Base-by-base conservation (phyloP, 2,888 invertebrate genomes). In the Oasisia sp. region DNA sequence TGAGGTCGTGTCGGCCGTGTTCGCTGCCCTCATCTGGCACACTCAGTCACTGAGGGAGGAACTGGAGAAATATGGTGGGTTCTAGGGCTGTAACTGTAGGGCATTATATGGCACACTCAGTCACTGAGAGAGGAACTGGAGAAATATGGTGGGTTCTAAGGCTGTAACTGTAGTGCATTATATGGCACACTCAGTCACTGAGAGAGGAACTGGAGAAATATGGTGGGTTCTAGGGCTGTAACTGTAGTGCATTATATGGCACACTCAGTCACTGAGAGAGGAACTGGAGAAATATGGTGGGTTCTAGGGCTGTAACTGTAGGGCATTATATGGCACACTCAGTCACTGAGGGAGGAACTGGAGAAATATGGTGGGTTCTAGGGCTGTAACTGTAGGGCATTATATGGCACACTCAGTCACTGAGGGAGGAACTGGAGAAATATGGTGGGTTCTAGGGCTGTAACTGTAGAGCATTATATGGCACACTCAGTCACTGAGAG, bases 301-400 rank as follows among this genome's bases (percentile, higher is more conserved):
- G 91, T 58, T 91, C 11, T 8, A 38, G 38, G 38, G n/a, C 89
- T n/a, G 27, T 74, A n/a, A n/a, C n/a, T n/a, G n/a, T n/a, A n/a
- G n/a, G n/a, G n/a, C n/a, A n/a, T n/a, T n/a, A n/a, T n/a, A n/a
- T 96, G 96, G 96, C 96, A 96, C 93, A 95, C 96, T 14, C 96
- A 96, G 93, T 94, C 95, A 91, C 94, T 96, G 9, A 93, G 96
- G 92, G 96, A 96, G 91, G 96, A 96, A 89, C 92, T 95, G 11
- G 94, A 95, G 32, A 95, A 95, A 94, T 95, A 95, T 93, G 93
- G 96, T 96, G 32, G 19, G 91, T 58, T 91, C 11, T 8, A 38
- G 38, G 38, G n/a, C 89, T n/a, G 27, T 74, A n/a, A n/a, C n/a
- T n/a, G n/a, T n/a, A n/a, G n/a, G n/a, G n/a, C n/a, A n/a, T n/a